Evolutionary conservation across 2,113 vertebrate species (phyloP).

Genomic region (Mirza zaza): DNA sequence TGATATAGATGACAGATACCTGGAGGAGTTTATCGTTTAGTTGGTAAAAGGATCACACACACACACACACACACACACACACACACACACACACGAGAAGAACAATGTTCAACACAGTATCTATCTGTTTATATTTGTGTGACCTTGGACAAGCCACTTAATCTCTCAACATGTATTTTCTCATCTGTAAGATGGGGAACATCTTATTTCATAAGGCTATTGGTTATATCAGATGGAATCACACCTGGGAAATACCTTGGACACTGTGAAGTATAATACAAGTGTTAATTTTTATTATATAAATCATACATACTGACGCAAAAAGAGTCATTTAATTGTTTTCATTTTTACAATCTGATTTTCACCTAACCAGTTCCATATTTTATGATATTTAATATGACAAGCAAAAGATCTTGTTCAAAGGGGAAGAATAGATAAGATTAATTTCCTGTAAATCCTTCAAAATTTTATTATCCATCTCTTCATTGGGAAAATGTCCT

Average conservation of each 20-base stretch:
- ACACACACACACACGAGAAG: not conserved
- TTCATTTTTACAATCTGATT: constrained; percentile 4
- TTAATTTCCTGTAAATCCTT: not conserved
- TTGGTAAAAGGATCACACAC: not conserved
- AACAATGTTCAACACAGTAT: not conserved
- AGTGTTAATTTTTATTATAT: constrained; percentile 20
- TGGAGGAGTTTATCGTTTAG: not conserved
- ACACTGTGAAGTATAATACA: not conserved
- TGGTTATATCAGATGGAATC: not conserved
- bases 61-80: not conserved
- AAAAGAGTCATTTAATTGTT: not conserved
- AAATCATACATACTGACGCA: not conserved
- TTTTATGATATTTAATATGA: constrained; percentile 45
- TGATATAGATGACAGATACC: no score
- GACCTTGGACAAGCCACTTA: not conserved
- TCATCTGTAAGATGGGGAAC: not conserved
- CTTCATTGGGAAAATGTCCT: not conserved
- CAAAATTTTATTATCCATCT: not conserved
- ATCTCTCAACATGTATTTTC: not conserved
- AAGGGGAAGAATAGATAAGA: not conserved
- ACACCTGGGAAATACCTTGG: not conserved
- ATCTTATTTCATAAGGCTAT: not conserved
- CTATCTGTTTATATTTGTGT: not conserved
- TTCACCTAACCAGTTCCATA: not conserved
- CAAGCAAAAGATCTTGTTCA: constrained; percentile 1